Percentiles rank a stretch among this genome's conserved stretches.
Conservation (phyloP, 2,797 vertebrate species). For the Argyrosomus regius region DNA sequence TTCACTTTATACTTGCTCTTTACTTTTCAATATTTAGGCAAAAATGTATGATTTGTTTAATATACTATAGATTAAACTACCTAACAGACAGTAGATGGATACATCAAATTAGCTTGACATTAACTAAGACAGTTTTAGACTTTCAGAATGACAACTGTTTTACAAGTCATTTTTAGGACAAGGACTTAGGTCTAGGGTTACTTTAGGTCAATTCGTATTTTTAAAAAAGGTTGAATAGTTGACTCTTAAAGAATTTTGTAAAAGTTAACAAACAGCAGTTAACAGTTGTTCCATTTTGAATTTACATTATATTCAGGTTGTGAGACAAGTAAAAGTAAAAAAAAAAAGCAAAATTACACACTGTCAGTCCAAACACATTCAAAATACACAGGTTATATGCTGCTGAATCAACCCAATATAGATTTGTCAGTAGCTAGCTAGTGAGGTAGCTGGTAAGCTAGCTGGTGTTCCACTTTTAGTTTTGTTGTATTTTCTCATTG, state of each 20-base stretch:
- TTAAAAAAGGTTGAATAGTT: neutral
- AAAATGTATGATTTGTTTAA: too few species aligned
- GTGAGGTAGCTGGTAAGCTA: too few species aligned
- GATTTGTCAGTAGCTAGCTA: too few species aligned
- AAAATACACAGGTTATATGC: neutral
- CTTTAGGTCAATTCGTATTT: neutral
- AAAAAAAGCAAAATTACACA: neutral
- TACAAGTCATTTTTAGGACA: neutral
- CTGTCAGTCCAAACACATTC: neutral
- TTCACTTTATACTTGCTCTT: too few species aligned
- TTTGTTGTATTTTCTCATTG: neutral
- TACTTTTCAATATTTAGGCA: too few species aligned
- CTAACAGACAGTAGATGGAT: neutral
- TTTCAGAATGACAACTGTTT: too few species aligned
- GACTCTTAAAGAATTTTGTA: neutral
- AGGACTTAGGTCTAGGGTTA: neutral
- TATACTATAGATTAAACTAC: neutral
- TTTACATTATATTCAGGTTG: neutral
- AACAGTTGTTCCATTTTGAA: neutral
- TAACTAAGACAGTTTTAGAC: too few species aligned
- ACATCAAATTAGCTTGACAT: neutral
- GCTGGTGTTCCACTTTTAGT: neutral
- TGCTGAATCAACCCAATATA: neutral
- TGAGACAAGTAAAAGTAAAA: neutral
- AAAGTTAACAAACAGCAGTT: neutral